Percentiles rank a stretch among this genome's conserved stretches.
Evolutionary conservation across 2,888 invertebrate genomes (phyloP).

Genomic region (Congeria kusceri): DNA sequence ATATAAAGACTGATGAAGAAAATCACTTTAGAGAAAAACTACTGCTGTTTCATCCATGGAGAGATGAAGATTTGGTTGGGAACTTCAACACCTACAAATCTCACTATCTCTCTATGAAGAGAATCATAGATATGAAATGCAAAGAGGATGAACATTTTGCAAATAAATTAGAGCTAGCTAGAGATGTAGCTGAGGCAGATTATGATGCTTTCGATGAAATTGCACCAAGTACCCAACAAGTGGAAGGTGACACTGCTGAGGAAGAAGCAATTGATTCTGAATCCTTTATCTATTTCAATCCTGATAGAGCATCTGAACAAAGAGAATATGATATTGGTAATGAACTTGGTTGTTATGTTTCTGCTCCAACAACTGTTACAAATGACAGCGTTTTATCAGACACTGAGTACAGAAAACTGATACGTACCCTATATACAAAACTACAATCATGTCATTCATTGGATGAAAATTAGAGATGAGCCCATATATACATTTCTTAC

Average conservation of each 20-base stretch:
- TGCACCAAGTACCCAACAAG: conserved; percentile 42
- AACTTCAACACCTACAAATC: conserved; percentile 37
- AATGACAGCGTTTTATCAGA: conserved; percentile 37
- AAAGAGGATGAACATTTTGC: conserved; percentile 51
- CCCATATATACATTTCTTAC: conserved; percentile 61
- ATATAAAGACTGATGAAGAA: conserved; percentile 46
- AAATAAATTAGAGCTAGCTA: conserved; percentile 47
- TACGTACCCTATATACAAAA: conserved; percentile 37
- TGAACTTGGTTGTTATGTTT: conserved; percentile 37
- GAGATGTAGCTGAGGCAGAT: conserved; percentile 39
- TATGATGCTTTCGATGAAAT: conserved; percentile 45
- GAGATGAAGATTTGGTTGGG: conserved; percentile 53
- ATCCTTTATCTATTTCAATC: conserved; percentile 54
- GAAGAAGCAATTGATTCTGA: conserved; percentile 39
- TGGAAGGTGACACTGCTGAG: conserved; percentile 42
- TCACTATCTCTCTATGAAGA: conserved; percentile 27
- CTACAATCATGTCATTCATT: conserved; percentile 54
- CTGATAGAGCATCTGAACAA: conserved; percentile 37
- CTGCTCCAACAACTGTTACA: conserved; percentile 8
- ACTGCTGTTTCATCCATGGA: conserved; percentile 48
- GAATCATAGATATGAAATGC: conserved; percentile 24
- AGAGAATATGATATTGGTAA: conserved; percentile 58
- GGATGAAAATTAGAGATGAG: conserved; percentile 48
- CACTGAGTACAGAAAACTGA: conserved; percentile 33
- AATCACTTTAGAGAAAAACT: conserved; percentile 43